Evolutionary conservation across 2,888 invertebrate genomes (phyloP).

Genomic region (Catocala nupta): DNA sequence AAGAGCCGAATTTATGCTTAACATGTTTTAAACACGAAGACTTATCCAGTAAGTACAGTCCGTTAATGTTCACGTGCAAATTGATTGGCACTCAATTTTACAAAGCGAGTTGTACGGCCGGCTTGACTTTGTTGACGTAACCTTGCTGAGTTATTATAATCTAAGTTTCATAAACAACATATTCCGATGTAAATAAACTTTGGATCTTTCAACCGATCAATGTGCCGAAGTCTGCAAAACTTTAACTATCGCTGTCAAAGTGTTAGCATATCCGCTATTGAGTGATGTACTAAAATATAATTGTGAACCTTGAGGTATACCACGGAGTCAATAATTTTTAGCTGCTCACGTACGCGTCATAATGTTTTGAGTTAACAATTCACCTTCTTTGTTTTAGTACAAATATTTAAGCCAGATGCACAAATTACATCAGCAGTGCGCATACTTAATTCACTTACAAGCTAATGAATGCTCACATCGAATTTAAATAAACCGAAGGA

Average conservation of each 20-base stretch:
- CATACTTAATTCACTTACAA: constrained; percentile 15
- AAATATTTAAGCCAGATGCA: constrained; percentile 12
- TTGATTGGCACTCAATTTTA: constrained; percentile 36
- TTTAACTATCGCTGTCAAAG: constrained; percentile 43
- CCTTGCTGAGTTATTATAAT: constrained; percentile 49
- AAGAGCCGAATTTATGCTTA: constrained; percentile 11
- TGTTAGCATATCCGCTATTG: constrained; percentile 27
- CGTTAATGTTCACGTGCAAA: constrained; percentile 27
- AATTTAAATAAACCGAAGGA: too few relatives aligned
- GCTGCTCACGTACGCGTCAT: constrained; percentile 4
- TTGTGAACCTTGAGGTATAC: constrained; percentile 26
- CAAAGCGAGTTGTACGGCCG: constrained; percentile 46
- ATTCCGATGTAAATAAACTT: constrained; percentile 44
- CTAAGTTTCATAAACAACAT: constrained; percentile 50
- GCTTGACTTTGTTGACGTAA: constrained; percentile 58
- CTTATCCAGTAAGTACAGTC: constrained; percentile 12
- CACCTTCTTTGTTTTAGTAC: constrained; percentile 5
- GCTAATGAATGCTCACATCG: constrained; percentile 3
- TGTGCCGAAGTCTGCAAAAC: constrained; percentile 37
- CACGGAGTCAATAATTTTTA: constrained; percentile 24
- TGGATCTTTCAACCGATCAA: constrained; percentile 38
- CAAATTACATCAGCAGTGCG: constrained; percentile 7
- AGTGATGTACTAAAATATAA: constrained; percentile 33
- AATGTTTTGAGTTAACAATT: neutral
- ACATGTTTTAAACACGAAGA: constrained; percentile 10